Evolutionary conservation across 2,113 vertebrate genomes (phyloP), one percentile per base, ranked within the genome.

Genomic region (Ctenomys sociabilis): DNA sequence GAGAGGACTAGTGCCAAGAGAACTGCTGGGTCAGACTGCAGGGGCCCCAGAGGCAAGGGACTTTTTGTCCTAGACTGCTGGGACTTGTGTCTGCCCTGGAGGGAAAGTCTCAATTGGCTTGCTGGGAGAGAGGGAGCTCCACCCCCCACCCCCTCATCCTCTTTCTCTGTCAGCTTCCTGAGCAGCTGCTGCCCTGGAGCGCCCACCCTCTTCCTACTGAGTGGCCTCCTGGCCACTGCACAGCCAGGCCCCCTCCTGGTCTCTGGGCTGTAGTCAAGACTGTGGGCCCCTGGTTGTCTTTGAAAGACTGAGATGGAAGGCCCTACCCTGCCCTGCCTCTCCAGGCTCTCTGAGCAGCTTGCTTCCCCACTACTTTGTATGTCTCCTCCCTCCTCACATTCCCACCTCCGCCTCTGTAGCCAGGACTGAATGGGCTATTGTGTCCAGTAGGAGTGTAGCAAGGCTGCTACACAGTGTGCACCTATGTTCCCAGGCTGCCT

Each of bases 361-460:
- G 73, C n/a, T 49, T 8, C 59, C 26, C 61, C 13, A 40, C 70
- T 19, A 21, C 81, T 72, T 63, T 63, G 85, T 89, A 35, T 61
- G 3, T 45, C 37, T 32, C 66, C 85, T 28, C 52, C 59, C 75
- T 73, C 30, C 9, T 4, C 45, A 28, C 96, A 96, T 96, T 95
- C 96, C 85, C 24, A 14, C 30, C 43, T 72, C 94, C 61, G 24
- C 54, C 16, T 57, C 54, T 83, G 1, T 17, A 3, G 0, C n/a
- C 7, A 11, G 81, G 13, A 3, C 17, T 96, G 96, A 98, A 98
- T 90, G 93, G 63, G 6, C 64, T 43, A 59, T 77, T 97, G 61
- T 97, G 93, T 49, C 75, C 75, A 11, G 35, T 70, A 73, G 43
- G 70, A 81, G 57, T 68, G 43, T 8, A 59, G 70, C 22, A 10